phyloP scores from a whole-genome alignment of 2,888 invertebrate genomes.

The Serrognathus titanus region DNA sequence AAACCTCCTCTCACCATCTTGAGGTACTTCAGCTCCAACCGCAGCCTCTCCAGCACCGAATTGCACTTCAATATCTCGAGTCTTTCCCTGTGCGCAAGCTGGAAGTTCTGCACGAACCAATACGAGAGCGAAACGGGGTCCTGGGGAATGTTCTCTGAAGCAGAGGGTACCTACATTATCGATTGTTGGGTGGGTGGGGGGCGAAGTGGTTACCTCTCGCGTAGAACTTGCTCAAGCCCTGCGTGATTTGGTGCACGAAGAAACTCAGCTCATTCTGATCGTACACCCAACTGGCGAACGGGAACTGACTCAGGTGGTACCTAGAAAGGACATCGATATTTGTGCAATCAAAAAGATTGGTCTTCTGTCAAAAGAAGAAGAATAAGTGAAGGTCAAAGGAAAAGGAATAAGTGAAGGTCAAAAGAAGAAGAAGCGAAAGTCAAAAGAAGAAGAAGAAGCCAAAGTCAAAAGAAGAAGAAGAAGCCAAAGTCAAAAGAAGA shows the following conservation, averaged over 20 bases:
- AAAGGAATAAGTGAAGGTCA: no score
- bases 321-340: slow-evolving; percentile 22
- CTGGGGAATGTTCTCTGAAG: slow-evolving; percentile 55
- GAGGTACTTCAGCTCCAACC: slow-evolving; percentile 55
- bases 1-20: slow-evolving; percentile 42
- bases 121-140: slow-evolving; percentile 71
- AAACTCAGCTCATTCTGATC: slow-evolving; percentile 42
- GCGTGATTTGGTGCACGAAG: slow-evolving; percentile 36
- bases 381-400: no score
- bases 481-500: no score
- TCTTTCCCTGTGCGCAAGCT: slow-evolving; percentile 63
- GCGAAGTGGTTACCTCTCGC: slow-evolving; percentile 28
- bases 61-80: slow-evolving; percentile 63
- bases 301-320: slow-evolving; percentile 43
- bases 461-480: no score
- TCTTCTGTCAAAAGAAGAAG: no score
- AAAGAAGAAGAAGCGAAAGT: no score
- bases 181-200: not conserved
- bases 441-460: no score
- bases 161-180: not conserved
- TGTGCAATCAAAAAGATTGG: no score
- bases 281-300: slow-evolving; percentile 42
- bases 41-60: slow-evolving; percentile 64
- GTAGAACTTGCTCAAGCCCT: slow-evolving; percentile 35
- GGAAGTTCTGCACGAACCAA: slow-evolving; percentile 77